Conservation (phyloP, 2,888 invertebrate species). For the Taphrorychus bicolor region DNA sequence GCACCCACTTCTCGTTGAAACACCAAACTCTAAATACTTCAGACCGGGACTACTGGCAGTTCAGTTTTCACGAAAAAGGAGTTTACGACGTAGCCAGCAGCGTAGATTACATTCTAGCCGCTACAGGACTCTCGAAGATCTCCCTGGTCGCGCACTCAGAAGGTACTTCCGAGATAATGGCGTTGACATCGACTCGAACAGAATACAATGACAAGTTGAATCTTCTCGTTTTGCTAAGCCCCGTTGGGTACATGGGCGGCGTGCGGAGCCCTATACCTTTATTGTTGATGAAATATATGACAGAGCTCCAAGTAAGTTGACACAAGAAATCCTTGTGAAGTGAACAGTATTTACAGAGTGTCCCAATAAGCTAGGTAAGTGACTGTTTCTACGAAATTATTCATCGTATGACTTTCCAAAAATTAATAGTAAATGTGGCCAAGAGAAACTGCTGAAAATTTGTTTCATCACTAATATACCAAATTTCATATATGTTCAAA, state of each 20-base stretch:
- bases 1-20: constrained; percentile 62
- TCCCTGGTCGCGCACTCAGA: constrained; percentile 81
- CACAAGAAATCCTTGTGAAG: no score
- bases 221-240: constrained; percentile 70
- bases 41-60: constrained; percentile 39
- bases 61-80: constrained; percentile 82
- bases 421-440: no score
- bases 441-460: no score
- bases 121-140: constrained; percentile 65
- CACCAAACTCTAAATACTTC: constrained; percentile 54
- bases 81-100: constrained; percentile 77
- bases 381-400: no score
- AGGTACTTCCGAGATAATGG: constrained; percentile 72
- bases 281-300: not conserved
- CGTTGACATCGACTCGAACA: constrained; percentile 66
- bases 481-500: no score
- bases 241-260: constrained; percentile 66
- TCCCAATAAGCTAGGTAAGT: no score
- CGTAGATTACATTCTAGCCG: constrained; percentile 70
- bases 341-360: no score
- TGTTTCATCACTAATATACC: no score
- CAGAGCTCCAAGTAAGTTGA: not conserved
- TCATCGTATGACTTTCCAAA: no score
- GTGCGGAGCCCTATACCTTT: constrained; percentile 12
- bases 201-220: constrained; percentile 69